Evolutionary conservation across 1,140 invertebrate genomes (phyloP).

Genomic region (Drosophila orosa): DNA sequence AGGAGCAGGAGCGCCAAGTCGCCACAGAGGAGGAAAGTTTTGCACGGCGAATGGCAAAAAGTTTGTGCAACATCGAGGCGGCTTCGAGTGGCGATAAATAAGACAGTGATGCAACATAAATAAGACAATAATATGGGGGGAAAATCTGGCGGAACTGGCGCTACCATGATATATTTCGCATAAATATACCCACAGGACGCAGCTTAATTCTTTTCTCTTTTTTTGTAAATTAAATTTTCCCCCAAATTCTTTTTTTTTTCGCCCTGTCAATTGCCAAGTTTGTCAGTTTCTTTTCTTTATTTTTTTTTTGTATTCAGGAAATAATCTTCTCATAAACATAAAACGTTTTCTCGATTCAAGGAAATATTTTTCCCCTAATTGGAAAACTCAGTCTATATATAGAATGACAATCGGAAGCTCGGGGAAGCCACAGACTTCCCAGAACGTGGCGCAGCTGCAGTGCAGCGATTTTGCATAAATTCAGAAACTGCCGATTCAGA

Average conservation of each 20-base stretch:
- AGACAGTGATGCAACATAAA: slow-evolving; percentile 69
- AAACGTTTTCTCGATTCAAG: not conserved
- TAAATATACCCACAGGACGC: slow-evolving; percentile 17
- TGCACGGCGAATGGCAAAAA: slow-evolving; percentile 18
- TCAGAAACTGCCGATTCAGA: slow-evolving; percentile 13
- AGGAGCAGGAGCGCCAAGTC: not conserved
- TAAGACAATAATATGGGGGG: slow-evolving; percentile 68
- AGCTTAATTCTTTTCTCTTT: not conserved
- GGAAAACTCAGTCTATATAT: not conserved
- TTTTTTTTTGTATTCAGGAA: not conserved
- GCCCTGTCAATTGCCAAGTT: slow-evolving; percentile 4
- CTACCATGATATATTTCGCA: slow-evolving; percentile 24
- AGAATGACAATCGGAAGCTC: slow-evolving; percentile 9
- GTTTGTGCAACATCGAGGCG: slow-evolving; percentile 29
- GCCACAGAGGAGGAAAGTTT: slow-evolving; percentile 21
- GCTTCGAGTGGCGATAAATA: slow-evolving; percentile 60
- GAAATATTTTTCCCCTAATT: slow-evolving; percentile 9
- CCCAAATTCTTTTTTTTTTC: not conserved
- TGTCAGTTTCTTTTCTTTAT: not conserved
- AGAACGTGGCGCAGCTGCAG: slow-evolving; percentile 12
- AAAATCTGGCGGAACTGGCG: slow-evolving; percentile 42
- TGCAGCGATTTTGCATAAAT: slow-evolving; percentile 14
- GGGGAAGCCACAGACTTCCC: slow-evolving; percentile 6
- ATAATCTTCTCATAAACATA: slow-evolving; percentile 2
- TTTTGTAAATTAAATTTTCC: not conserved